These are phyloP conservation scores for Rotaria socialis DNA, from an alignment of 2,888 invertebrate genomes.

Conservation along the genomic window DNA sequence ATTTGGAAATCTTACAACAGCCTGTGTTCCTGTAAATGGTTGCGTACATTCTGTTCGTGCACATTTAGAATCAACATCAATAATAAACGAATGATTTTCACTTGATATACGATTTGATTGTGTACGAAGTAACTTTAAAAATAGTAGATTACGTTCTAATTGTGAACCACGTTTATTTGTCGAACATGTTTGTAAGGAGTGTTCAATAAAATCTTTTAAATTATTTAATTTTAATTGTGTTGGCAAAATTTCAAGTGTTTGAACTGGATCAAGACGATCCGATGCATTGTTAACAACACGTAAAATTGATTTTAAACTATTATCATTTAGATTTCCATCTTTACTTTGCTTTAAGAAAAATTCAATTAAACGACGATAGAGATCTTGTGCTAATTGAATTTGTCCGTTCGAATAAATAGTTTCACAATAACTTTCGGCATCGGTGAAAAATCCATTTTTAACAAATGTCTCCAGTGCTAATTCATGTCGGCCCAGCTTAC, in stretches of 20 bases:
- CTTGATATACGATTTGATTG: neutral
- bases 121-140: slow-evolving; percentile 10
- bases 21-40: neutral
- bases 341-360: neutral
- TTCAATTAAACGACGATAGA: slow-evolving; percentile 4
- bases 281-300: slow-evolving; percentile 34
- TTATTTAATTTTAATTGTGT: neutral
- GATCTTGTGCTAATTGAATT: neutral
- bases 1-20: slow-evolving; percentile 30
- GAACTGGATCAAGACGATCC: slow-evolving; percentile 18
- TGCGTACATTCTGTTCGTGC: neutral
- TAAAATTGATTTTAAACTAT: slow-evolving; percentile 16
- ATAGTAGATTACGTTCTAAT: slow-evolving; percentile 21
- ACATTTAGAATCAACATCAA: neutral
- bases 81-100: neutral
- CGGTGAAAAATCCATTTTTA: slow-evolving; percentile 1
- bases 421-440: slow-evolving; percentile 34
- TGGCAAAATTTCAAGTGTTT: slow-evolving; percentile 3
- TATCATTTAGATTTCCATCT: slow-evolving; percentile 7
- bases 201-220: neutral
- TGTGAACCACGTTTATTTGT: neutral
- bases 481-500: neutral
- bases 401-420: neutral
- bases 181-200: slow-evolving; percentile 29
- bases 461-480: neutral